Base-by-base conservation (phyloP, 2,113 vertebrate genomes). In the Castor canadensis region DNA sequence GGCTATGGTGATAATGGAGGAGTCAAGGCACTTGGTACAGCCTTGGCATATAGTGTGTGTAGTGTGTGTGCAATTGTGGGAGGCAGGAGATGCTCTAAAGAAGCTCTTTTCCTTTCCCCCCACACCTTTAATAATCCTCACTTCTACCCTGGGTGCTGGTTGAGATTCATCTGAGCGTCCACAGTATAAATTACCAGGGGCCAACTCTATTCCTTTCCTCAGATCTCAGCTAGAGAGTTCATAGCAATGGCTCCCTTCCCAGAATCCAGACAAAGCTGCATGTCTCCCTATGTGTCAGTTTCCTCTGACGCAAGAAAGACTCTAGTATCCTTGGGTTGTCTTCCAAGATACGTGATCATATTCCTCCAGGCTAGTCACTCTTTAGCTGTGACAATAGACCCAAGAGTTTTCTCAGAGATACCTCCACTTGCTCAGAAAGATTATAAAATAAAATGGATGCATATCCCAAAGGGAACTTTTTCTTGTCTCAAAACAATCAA, bases 251-350 rank as follows among this genome's bases (percentile, higher is more conserved):
- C 1, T 80, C 26, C 17, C 22, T 10, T 1, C 1, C n/a, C 56
- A 20, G 35, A n/a, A n/a, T 47, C 30, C 56, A 75, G 64, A 89
- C 81, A 91, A 66, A 38, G 77, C 85, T 96, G 81, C 82, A 85
- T 69, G 28, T 73, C 1, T 6, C 81, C 67, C 0, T 7, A 4
- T 54, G 80, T 84, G 91, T 96, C 83, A 38, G 0, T 10, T 76
- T 43, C 35, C n/a, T 81, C 66, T 62, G 43, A 38, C 35, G 38
- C 26, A n/a, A 24, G 5, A 12, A 12, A 58, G 2, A 9, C 15
- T 45, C 40, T 35, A 26, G 19, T 43, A 22, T 77, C 43, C 54
- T n/a, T 47, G 30, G 43, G 43, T 38, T 12, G 2, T 35, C 9
- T 86, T 13, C 28, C 19, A 54, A 69, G 38, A 28, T 52, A 19